Conservation (phyloP, 2,888 invertebrate species). For the Scrobipalpa costella region DNA sequence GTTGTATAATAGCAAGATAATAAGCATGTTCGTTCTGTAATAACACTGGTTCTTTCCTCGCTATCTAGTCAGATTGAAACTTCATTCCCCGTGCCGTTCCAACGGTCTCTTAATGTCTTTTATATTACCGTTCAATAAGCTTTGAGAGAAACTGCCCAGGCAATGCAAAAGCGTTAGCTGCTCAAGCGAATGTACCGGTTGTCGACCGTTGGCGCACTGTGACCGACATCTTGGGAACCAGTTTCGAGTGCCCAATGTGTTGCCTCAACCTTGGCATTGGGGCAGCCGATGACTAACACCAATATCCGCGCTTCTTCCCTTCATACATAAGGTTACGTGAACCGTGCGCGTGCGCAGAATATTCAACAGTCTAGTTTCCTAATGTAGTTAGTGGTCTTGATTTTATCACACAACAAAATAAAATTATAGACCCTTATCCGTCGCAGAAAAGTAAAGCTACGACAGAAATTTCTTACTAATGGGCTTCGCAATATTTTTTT, state of each 20-base stretch:
- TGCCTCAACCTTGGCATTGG: constrained; percentile 72
- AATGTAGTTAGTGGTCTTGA: constrained; percentile 4
- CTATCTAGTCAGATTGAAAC: neutral
- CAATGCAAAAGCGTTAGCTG: constrained; percentile 29
- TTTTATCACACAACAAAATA: neutral
- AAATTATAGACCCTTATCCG: no score
- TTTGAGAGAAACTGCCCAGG: constrained; percentile 1
- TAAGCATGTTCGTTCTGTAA: no score
- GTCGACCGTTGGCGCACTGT: constrained; percentile 40
- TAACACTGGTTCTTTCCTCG: neutral
- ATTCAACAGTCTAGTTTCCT: constrained; percentile 18
- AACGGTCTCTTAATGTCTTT: constrained; percentile 22
- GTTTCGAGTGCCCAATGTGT: constrained; percentile 57
- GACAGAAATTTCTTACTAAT: no score
- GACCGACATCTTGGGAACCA: constrained; percentile 63
- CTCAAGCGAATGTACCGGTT: constrained; percentile 45
- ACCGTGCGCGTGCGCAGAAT: constrained; percentile 6
- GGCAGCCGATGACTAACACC: constrained; percentile 68
- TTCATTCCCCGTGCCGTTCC: constrained; percentile 19
- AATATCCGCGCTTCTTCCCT: constrained; percentile 44
- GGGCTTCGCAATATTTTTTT: no score
- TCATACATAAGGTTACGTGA: constrained; percentile 26
- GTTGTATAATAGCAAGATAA: neutral
- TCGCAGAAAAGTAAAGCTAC: no score
- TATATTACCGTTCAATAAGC: constrained; percentile 20